Evolutionary conservation across 2,888 invertebrate genomes (phyloP), one percentile per base, ranked within the genome.

Genomic region (Tuberolachnus salignus): DNA sequence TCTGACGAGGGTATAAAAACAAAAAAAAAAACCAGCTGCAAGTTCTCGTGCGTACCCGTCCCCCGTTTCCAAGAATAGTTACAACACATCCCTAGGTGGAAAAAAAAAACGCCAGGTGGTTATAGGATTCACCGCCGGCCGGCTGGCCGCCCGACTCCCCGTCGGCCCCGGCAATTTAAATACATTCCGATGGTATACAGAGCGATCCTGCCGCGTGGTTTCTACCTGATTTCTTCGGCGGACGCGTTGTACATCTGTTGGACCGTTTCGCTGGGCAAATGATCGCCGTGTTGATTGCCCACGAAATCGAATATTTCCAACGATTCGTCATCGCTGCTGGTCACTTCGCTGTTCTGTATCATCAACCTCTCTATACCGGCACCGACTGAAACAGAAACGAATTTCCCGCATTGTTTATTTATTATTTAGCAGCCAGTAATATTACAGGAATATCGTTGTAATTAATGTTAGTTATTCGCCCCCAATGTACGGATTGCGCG

Each of bases 221-320:
- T n/a, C 66, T 78, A 78, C 78, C 78, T 78, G 66, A 78, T 78
- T 78, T 78, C 78, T 78, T 78, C 69, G n/a, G 78, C 78, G 51
- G 78, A 78, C 59, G 78, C 78, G 14, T 78, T 78, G 49, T 78
- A 78, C 78, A 78, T 78, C 21, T 78, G 78, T 61, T 59, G 57
- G n/a, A 78, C 69, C 1, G 78, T 78, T 21, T 78, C 78, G 34
- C 42, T 78, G 42, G 78, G 78, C 69, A 78, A 34, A 21, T 78
- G 69, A 69, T 61, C 51, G 19, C 59, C 23, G 21, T 78, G 67
- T n/a, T 67, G 69, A 42, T 67, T 69, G 16, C 67, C 67, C 21
- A 51, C 42, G n/a, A 59, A 51, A 69, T 78, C 78, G 14, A 57
- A 75, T 53, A 75, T 66, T 75, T 75, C 75, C 49, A 78, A 1